Percentiles rank a stretch among this genome's conserved stretches.
Evolutionary conservation across 2,797 vertebrate species (phyloP).

Genomic region (Anas bahamensis): DNA sequence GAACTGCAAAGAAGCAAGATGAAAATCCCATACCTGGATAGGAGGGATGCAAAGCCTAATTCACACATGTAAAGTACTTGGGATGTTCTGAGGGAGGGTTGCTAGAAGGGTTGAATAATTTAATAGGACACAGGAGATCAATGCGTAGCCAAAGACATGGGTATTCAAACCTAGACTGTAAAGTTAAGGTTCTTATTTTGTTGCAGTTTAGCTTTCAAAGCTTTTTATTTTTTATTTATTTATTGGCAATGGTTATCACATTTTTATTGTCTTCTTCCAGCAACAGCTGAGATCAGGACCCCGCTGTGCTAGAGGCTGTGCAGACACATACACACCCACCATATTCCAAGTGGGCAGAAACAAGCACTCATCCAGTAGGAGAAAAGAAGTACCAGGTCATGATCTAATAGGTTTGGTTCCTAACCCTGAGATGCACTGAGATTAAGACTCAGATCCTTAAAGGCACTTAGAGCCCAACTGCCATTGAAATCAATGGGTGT

Average conservation of each 20-base stretch:
- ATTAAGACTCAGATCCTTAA: constrained; percentile 34
- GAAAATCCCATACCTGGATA: not conserved
- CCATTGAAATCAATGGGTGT: constrained; percentile 49
- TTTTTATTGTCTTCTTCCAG: not conserved
- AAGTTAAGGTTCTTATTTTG: not conserved
- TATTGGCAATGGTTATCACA: not conserved
- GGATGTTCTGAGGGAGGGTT: not conserved
- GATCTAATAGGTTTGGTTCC: not conserved
- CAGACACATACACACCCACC: not conserved
- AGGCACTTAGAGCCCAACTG: not conserved
- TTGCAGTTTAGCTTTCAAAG: not conserved
- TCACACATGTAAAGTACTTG: not conserved
- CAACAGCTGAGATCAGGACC: not conserved
- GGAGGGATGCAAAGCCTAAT: not conserved
- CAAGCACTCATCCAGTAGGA: not conserved
- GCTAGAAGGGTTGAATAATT: not conserved
- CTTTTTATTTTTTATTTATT: not conserved
- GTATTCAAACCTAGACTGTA: not conserved
- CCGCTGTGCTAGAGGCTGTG: not conserved
- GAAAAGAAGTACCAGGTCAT: not conserved
- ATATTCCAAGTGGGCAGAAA: not conserved
- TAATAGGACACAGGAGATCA: not conserved
- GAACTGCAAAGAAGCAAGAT: not conserved
- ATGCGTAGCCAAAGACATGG: not conserved
- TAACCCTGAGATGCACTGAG: not conserved